Conservation (phyloP, 2,113 vertebrate species). For the Burhinus oedicnemus region DNA sequence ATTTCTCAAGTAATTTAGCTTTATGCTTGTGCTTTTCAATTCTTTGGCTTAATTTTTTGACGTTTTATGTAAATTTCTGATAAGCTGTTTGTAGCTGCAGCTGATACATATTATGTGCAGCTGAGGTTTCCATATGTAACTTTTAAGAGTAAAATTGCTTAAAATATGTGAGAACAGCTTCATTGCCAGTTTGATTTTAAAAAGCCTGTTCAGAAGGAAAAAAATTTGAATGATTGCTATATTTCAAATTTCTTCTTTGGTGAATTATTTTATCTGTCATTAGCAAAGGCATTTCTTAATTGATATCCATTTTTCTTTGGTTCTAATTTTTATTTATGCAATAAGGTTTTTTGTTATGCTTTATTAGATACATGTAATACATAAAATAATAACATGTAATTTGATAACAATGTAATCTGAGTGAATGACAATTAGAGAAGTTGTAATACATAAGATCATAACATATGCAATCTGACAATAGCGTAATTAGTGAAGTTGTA, state of each 20-base stretch:
- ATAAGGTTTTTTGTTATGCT: not conserved
- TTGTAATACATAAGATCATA: not conserved
- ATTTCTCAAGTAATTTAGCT: not conserved
- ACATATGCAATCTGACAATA: no score
- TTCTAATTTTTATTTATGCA: not conserved
- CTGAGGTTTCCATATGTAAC: not conserved
- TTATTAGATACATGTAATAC: not conserved
- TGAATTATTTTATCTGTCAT: not conserved
- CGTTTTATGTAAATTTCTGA: not conserved
- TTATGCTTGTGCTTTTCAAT: not conserved
- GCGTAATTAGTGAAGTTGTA: no score
- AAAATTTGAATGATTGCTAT: fast-evolving
- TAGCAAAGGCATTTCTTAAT: not conserved
- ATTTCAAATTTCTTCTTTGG: not conserved
- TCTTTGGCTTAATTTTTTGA: not conserved
- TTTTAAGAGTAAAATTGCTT: not conserved
- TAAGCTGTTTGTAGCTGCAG: not conserved
- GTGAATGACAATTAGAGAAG: not conserved
- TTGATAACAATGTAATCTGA: not conserved
- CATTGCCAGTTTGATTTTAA: not conserved
- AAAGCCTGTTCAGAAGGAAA: not conserved
- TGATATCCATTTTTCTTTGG: not conserved
- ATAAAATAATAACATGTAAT: not conserved
- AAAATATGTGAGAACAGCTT: not conserved
- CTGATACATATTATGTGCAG: not conserved